Base-by-base conservation (phyloP, 2,888 invertebrate genomes). In the Dicyrtomina minuta region DNA sequence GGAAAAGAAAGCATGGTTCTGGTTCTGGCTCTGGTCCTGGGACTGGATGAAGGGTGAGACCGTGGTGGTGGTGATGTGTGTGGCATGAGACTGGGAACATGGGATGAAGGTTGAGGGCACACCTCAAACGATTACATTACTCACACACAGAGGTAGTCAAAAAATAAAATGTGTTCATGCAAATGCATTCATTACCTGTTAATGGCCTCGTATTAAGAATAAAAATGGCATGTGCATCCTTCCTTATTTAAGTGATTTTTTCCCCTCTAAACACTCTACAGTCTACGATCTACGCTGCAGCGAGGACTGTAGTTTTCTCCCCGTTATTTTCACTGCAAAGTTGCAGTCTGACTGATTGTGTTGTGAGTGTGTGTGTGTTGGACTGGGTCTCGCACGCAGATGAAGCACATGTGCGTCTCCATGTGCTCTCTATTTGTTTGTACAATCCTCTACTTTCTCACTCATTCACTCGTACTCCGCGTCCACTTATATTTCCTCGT, bases 121-220 rank as follows among this genome's bases (percentile, higher is more conserved):
- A 60, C 60, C 60, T 60, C 44, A 24, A 20, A 15, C 59, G 22
- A 60, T 44, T 24, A 44, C 24, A 60, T 44, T 24, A 44, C 24
- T 12, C 26, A 24, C 44, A 20, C 12, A 22, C 44, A 44, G 41
- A 41, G 41, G 41, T 33, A 58, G 58, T 58, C 44, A 43, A 43
- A 58, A 53, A 53, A 24, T 4, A n/a, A 49, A 24, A 55, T 33
- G 24, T 26, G 15, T 55, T 22, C 26, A 60, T 60, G 60, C 44
- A 60, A 59, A 59, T 59, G 13, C 59, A 24, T n/a, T 58, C 39
- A 39, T 58, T 39, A 58, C 33, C 10, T 13, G 33, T 17, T 27
- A 58, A 58, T 58, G 33, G 20, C 39, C 33, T n/a, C 39, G 26
- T 27, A 27, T n/a, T 27, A 39, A 58, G 27, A 58, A 58, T 58